Conservation (phyloP, 2,797 vertebrate species). For the Bufotes viridis region DNA sequence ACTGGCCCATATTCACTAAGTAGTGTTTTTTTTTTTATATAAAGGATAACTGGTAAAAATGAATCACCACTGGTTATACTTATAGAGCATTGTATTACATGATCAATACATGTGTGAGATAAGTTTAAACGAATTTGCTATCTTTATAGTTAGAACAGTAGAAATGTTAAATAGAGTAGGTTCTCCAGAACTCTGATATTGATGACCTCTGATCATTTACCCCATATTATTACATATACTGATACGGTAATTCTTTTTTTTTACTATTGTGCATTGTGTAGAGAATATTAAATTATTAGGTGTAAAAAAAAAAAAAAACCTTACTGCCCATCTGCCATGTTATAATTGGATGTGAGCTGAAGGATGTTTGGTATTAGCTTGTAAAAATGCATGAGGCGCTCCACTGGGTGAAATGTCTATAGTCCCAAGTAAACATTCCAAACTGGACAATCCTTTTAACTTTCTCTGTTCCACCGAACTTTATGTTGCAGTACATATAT, state of each 20-base stretch:
- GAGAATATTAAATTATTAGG: no score
- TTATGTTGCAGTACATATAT: no score
- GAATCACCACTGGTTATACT: background rate
- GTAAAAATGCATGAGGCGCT: no score
- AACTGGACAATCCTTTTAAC: no score
- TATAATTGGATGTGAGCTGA: no score
- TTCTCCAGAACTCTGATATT: background rate
- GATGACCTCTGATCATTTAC: background rate
- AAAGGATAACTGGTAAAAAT: background rate
- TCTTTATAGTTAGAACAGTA: background rate
- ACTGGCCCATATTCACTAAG: slow-evolving; percentile 52
- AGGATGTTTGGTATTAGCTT: no score
- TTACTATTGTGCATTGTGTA: no score
- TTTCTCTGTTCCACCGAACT: no score
- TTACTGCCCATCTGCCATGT: background rate
- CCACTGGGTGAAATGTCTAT: no score
- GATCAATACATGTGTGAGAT: background rate
- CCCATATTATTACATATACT: background rate
- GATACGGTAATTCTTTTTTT: no score
- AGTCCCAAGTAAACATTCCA: no score
- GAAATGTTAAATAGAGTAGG: background rate
- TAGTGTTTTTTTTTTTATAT: background rate
- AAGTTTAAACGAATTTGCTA: background rate
- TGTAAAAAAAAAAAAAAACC: no score
- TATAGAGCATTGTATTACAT: background rate